Evolutionary conservation across 2,113 vertebrate species (phyloP).

Genomic region (Ammodytes marinus): DNA sequence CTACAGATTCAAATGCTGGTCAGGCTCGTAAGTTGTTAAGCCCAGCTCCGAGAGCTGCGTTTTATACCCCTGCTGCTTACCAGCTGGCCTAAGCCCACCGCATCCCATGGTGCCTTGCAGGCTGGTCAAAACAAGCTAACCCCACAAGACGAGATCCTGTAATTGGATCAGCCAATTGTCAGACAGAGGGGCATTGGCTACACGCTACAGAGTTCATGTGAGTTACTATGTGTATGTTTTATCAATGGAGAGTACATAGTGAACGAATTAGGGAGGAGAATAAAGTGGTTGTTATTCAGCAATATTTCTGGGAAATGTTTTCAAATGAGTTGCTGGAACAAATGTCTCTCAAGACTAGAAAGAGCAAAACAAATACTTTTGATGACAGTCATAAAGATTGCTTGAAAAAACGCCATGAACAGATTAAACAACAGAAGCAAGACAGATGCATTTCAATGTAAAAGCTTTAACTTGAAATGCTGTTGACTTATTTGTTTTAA

Average conservation of each 20-base stretch:
- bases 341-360: not conserved
- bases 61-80: slow-evolving; percentile 87
- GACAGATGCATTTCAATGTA: not conserved
- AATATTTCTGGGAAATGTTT: not conserved
- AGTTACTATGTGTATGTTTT: slow-evolving; percentile 13
- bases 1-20: slow-evolving; percentile 70
- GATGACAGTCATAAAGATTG: not conserved
- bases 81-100: slow-evolving; percentile 81
- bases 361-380: not conserved
- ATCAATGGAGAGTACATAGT: slow-evolving; percentile 27
- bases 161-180: slow-evolving; percentile 90
- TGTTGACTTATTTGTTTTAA: not conserved
- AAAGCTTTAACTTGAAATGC: not conserved
- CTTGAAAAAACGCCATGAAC: not conserved
- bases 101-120: slow-evolving; percentile 86
- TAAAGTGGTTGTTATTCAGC: slow-evolving; percentile 16
- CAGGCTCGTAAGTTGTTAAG: slow-evolving; percentile 57
- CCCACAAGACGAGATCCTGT: slow-evolving; percentile 87
- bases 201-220: slow-evolving; percentile 18
- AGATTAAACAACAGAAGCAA: not conserved
- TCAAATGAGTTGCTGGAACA: not conserved
- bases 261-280: slow-evolving; percentile 9
- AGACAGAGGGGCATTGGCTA: slow-evolving; percentile 73
- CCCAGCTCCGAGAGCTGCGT: slow-evolving; percentile 56
- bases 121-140: slow-evolving; percentile 88